These are phyloP conservation scores for Speoplatyrhinus poulsoni DNA, from an alignment of 2,113 vertebrate genomes.

Conservation along the genomic window DNA sequence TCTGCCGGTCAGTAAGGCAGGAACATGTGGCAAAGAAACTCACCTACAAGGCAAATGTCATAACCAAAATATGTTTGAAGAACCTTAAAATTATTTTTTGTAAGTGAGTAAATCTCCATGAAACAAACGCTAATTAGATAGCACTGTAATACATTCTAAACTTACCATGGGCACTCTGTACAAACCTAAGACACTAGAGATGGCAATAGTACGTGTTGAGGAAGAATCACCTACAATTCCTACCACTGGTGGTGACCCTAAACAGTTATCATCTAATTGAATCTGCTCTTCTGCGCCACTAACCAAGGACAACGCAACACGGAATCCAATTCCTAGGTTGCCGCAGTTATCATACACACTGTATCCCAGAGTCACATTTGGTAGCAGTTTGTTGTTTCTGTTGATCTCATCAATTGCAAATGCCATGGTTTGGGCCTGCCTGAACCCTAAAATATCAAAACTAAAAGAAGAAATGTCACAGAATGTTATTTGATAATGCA, in stretches of 20 bases:
- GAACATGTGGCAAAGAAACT: conserved; percentile 63
- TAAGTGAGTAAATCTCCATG: no score
- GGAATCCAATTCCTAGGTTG: no score
- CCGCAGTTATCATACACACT: no score
- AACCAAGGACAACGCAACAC: conserved; percentile 43
- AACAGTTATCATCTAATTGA: conserved; percentile 23
- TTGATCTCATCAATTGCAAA: no score
- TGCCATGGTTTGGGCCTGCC: no score
- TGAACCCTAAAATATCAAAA: not conserved
- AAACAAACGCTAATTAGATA: no score
- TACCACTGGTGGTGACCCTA: conserved; percentile 39
- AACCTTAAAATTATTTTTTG: not conserved
- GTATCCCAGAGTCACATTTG: not conserved
- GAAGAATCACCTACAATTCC: conserved; percentile 58
- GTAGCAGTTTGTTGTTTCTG: no score
- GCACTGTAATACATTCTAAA: not conserved
- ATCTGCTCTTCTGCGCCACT: conserved; percentile 34
- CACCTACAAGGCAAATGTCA: conserved; percentile 36
- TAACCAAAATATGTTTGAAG: no score
- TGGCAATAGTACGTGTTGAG: conserved; percentile 55
- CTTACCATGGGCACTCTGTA: conserved; percentile 52
- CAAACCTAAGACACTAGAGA: conserved; percentile 58
- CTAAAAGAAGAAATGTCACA: conserved; percentile 15
- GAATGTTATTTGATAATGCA: not conserved
- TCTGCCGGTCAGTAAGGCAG: conserved; percentile 51